Percentiles rank a stretch among this genome's conserved stretches.
Evolutionary conservation across 2,888 invertebrate species (phyloP).

Genomic region (Cistogaster globosa): DNA sequence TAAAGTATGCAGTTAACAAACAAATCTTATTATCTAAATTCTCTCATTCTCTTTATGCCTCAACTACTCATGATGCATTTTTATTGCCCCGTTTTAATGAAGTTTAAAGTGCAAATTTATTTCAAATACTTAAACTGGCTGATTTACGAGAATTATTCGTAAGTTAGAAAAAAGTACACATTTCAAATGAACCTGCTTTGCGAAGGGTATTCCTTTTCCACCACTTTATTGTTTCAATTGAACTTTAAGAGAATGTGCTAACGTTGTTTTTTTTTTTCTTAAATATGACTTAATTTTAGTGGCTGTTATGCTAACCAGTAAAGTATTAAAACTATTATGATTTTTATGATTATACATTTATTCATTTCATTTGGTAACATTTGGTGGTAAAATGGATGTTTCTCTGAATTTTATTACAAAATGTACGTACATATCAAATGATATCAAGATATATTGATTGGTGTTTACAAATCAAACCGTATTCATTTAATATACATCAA

Average conservation of each 20-base stretch:
- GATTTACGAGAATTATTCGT: slow-evolving; percentile 19
- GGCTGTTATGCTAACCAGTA: not conserved
- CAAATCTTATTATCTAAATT: slow-evolving; percentile 19
- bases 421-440: too few species aligned
- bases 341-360: not conserved
- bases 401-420: too few species aligned
- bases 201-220: slow-evolving; percentile 16
- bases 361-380: slow-evolving; percentile 5
- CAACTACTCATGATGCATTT: slow-evolving; percentile 3
- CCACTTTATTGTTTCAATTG: slow-evolving; percentile 32
- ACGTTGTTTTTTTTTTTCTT: not conserved
- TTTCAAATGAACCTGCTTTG: slow-evolving; percentile 54
- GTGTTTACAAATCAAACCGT: too few species aligned
- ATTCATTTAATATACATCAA: too few species aligned
- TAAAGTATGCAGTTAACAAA: slow-evolving; percentile 31
- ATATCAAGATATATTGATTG: too few species aligned
- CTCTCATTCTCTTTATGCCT: slow-evolving; percentile 49
- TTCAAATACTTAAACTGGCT: slow-evolving; percentile 19
- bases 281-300: slow-evolving; percentile 33
- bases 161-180: not conserved
- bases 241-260: slow-evolving; percentile 39
- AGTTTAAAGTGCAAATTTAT: slow-evolving; percentile 67
- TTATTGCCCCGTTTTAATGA: slow-evolving; percentile 19
- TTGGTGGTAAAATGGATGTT: not conserved
- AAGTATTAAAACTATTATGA: not conserved